Conservation (phyloP, 2,113 vertebrate species). For the Onychostoma macrolepis region DNA sequence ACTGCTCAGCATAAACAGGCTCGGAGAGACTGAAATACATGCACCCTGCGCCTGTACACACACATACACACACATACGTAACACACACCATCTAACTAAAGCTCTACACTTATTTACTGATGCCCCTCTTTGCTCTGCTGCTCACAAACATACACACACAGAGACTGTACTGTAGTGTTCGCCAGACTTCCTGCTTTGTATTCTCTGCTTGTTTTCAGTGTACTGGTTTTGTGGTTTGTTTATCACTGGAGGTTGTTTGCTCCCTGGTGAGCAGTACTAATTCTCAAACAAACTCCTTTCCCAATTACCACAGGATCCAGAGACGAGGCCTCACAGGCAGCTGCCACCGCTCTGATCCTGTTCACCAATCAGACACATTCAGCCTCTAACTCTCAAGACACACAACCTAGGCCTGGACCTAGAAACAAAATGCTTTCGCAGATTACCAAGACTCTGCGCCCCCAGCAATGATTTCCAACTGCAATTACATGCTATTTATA, state of each 20-base stretch:
- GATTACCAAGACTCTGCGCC: neutral
- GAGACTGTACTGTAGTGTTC: neutral
- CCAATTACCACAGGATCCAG: constrained; percentile 36
- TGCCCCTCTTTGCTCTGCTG: neutral
- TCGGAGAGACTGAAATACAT: neutral
- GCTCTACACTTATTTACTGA: constrained; percentile 3
- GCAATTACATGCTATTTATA: constrained; percentile 4
- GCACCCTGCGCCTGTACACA: neutral
- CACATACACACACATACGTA: neutral
- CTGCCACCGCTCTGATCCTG: constrained; percentile 15
- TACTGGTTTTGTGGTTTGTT: constrained; percentile 38
- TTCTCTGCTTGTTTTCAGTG: constrained; percentile 24
- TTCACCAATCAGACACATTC: constrained; percentile 16
- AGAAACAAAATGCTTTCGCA: constrained; percentile 4
- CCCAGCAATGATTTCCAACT: neutral
- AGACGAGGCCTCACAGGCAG: constrained; percentile 1
- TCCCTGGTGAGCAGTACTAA: constrained; percentile 26
- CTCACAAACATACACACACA: constrained; percentile 3
- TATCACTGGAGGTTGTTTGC: constrained; percentile 41
- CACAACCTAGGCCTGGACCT: neutral
- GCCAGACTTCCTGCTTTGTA: constrained; percentile 19
- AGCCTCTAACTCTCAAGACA: neutral
- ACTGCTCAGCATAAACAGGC: constrained; percentile 42
- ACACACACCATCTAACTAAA: constrained; percentile 24
- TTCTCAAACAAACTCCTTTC: constrained; percentile 36